phyloP scores from a whole-genome alignment of 2,888 invertebrate genomes.

The Allacma fusca region DNA sequence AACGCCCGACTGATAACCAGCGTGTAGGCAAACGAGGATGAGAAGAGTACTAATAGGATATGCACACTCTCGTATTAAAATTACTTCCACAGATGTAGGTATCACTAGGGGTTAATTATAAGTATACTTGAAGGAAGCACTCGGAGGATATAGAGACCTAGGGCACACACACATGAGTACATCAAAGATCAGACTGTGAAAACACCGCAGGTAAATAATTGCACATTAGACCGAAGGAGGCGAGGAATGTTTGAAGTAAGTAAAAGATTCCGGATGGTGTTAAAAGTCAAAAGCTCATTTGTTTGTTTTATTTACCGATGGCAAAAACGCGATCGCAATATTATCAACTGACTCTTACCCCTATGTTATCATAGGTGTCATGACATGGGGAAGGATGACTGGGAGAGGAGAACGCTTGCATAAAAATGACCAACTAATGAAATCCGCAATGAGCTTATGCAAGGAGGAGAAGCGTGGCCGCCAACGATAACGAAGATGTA shows the following conservation, averaged over 20 bases:
- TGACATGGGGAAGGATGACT: neutral
- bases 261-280: slow-evolving; percentile 4
- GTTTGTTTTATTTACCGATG: slow-evolving; percentile 10
- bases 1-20: neutral
- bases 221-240: neutral
- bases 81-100: too few relatives aligned
- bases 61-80: too few relatives aligned
- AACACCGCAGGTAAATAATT: slow-evolving; percentile 7
- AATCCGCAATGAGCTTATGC: neutral
- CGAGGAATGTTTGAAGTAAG: neutral
- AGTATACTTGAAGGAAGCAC: too few relatives aligned
- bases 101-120: too few relatives aligned
- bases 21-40: too few relatives aligned
- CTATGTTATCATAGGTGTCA: neutral
- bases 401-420: neutral
- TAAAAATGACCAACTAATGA: slow-evolving; percentile 24
- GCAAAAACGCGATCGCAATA: slow-evolving; percentile 10
- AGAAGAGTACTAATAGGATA: too few relatives aligned
- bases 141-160: too few relatives aligned
- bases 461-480: too few relatives aligned
- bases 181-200: too few relatives aligned
- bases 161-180: too few relatives aligned
- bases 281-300: slow-evolving; percentile 3
- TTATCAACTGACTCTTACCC: neutral
- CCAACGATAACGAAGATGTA: too few relatives aligned